A percentile compares a stretch with the other conserved stretches of the same genome.
Conservation (phyloP, 2,797 vertebrate species). For the Sparus aurata region DNA sequence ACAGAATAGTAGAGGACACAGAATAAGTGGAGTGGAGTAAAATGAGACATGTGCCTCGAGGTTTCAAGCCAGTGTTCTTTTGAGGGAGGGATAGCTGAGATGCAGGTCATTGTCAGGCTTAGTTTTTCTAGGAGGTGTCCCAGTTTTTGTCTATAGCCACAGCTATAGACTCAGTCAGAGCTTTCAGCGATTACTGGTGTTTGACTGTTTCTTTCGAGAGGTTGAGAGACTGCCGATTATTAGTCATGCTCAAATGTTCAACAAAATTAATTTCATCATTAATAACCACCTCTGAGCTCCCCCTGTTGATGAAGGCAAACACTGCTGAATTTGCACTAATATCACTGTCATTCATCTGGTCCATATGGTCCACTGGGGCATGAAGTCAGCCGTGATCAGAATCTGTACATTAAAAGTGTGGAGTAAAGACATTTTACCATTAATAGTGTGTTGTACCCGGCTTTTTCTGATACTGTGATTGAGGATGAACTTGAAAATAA, state of each 20-base stretch:
- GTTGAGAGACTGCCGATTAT: not conserved
- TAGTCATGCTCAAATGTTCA: slow-evolving; percentile 4
- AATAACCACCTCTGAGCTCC: slow-evolving; percentile 14
- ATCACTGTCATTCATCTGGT: slow-evolving; percentile 8
- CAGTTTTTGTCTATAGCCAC: slow-evolving; percentile 15
- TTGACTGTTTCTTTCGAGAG: not conserved
- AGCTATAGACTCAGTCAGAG: slow-evolving; percentile 18
- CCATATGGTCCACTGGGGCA: not conserved
- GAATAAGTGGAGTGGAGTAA: not conserved
- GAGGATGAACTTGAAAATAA: not conserved
- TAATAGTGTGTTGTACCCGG: not conserved
- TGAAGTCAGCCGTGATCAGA: slow-evolving; percentile 6
- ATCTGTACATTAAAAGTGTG: not conserved
- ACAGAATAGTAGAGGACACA: not conserved
- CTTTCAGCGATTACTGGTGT: slow-evolving; percentile 16
- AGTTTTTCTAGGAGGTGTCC: not conserved
- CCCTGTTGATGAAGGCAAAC: slow-evolving; percentile 9
- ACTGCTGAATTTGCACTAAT: slow-evolving; percentile 14
- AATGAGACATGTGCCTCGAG: not conserved
- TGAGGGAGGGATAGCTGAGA: not conserved
- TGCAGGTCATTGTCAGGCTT: not conserved
- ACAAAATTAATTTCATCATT: slow-evolving; percentile 21
- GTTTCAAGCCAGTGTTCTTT: not conserved
- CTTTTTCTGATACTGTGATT: not conserved
- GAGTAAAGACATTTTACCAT: not conserved